Percentiles rank a stretch among this genome's conserved stretches.
Evolutionary conservation across 2,113 vertebrate species (phyloP).

Genomic region (Erinaceus europaeus): DNA sequence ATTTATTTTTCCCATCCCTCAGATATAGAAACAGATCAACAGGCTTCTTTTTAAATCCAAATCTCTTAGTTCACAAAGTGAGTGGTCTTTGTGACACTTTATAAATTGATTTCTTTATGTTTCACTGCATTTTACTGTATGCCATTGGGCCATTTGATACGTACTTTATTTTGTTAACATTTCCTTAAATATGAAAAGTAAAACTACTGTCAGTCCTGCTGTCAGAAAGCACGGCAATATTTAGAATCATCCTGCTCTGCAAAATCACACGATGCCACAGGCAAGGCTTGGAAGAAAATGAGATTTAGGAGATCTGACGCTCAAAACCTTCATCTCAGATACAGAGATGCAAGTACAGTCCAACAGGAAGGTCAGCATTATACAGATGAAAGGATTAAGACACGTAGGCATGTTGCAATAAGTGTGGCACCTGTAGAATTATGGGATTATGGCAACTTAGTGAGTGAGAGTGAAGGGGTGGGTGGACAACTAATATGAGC

Average conservation of each 20-base stretch:
- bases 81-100: background rate
- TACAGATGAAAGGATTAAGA: background rate
- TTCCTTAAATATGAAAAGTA: background rate
- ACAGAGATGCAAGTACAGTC: background rate
- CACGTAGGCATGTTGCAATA: background rate
- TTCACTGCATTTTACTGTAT: background rate
- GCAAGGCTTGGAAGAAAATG: background rate
- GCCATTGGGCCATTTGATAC: rapidly evolving
- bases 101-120: background rate
- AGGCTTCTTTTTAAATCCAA: background rate
- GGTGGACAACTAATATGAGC: background rate
- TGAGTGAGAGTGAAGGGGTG: background rate
- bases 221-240: background rate
- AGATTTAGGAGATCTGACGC: no score
- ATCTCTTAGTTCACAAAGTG: background rate
- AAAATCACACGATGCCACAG: background rate
- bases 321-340: background rate
- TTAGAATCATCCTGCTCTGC: background rate
- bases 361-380: background rate
- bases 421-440: background rate
- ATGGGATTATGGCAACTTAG: background rate
- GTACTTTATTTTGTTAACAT: background rate
- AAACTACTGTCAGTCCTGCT: background rate
- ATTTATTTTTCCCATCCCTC: no score
- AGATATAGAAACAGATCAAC: no score